phyloP scores from a whole-genome alignment of 2,113 vertebrate genomes.

The Ursus arctos region DNA sequence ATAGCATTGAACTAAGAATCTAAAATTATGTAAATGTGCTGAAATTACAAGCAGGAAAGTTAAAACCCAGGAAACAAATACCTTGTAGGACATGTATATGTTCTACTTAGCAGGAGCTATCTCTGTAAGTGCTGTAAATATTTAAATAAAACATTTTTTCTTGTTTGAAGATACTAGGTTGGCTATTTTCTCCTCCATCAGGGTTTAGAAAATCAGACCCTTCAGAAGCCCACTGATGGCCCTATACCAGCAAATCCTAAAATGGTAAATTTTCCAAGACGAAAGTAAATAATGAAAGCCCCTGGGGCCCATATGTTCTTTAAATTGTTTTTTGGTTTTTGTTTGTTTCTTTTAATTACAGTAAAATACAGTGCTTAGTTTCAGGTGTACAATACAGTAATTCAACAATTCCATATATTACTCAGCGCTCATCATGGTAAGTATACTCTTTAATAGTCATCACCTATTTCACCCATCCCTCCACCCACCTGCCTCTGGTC shows the following conservation, averaged over 20 bases:
- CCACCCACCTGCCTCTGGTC: neutral
- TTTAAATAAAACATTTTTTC: neutral
- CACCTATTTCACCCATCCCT: neutral
- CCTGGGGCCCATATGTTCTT: neutral
- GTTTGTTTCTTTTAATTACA: neutral
- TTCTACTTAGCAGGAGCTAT: neutral
- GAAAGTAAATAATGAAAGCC: conserved; percentile 68
- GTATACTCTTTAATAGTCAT: neutral
- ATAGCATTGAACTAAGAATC: neutral
- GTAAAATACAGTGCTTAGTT: neutral
- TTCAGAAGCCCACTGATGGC: neutral
- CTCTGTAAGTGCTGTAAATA: neutral
- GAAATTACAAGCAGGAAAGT: neutral
- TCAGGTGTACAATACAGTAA: neutral
- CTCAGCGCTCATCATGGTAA: neutral
- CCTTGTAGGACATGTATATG: neutral
- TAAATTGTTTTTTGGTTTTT: neutral
- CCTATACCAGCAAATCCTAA: neutral
- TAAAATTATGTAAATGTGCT: neutral
- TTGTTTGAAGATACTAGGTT: neutral
- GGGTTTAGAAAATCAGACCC: neutral
- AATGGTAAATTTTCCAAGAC: conserved; percentile 58
- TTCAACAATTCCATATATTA: neutral
- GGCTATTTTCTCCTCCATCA: neutral
- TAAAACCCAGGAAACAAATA: neutral